Percentiles rank a stretch among this genome's conserved stretches.
These are phyloP conservation scores for Bemisia tabaci DNA, from an alignment of 1,140 invertebrate species.

Conservation along the genomic window DNA sequence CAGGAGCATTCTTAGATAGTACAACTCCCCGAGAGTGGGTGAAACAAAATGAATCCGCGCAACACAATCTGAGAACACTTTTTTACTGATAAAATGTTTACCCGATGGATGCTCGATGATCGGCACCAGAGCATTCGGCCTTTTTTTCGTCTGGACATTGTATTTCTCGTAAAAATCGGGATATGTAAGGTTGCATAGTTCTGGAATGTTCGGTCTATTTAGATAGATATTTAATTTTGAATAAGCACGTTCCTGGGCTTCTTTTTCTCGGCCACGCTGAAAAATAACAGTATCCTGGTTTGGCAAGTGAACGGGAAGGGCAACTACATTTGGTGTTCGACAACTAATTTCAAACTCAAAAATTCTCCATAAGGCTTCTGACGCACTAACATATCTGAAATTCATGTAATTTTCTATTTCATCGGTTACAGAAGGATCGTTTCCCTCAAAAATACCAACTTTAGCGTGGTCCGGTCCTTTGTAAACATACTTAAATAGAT, in stretches of 20 bases:
- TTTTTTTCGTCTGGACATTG: conserved; percentile 1
- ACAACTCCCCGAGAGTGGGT: conserved; percentile 3
- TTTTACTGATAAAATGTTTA: conserved; percentile 2
- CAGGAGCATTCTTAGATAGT: conserved; percentile 3
- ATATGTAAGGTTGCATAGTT: conserved; percentile 3
- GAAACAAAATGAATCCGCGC: conserved; percentile 3
- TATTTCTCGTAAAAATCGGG: conserved; percentile 6
- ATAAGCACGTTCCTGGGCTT: background rate
- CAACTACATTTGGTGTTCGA: background rate
- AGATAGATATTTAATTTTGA: conserved; percentile 7
- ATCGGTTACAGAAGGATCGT: background rate
- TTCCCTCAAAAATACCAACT: background rate
- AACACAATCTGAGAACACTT: conserved; percentile 4
- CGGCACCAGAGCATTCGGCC: background rate
- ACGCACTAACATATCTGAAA: conserved; percentile 31
- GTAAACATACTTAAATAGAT: conserved; percentile 32
- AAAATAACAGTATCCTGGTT: conserved; percentile 1
- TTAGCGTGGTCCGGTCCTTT: conserved; percentile 25
- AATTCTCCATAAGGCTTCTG: conserved; percentile 26
- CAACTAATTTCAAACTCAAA: background rate
- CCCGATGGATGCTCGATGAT: background rate
- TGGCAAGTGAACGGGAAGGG: conserved; percentile 2
- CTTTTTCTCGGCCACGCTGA: background rate
- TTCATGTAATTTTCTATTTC: conserved; percentile 19
- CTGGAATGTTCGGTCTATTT: background rate